A percentile compares a stretch with the other conserved stretches of the same genome.
Conservation (phyloP, 1,140 invertebrate species). For the Copidosoma floridanum region DNA sequence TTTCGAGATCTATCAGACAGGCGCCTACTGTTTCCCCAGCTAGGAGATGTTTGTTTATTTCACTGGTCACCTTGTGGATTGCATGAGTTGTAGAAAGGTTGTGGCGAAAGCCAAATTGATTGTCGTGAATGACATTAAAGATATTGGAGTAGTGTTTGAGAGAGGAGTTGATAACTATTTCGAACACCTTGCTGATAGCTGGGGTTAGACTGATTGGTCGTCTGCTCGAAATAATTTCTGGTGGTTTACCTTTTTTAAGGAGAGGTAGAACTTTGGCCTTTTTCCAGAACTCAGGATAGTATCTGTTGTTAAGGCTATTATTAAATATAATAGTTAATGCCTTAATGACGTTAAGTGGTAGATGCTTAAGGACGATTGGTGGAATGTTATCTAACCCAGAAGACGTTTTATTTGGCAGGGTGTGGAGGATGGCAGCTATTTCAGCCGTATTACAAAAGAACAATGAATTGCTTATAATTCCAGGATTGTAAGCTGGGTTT, state of each 20-base stretch:
- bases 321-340: constrained; percentile 20
- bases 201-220: constrained; percentile 40
- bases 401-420: constrained; percentile 1
- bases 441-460: too few species aligned
- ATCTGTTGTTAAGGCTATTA: constrained; percentile 1
- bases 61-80: constrained; percentile 11
- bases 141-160: constrained; percentile 1
- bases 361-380: constrained; percentile 21
- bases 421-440: background rate
- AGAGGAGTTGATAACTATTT: constrained; percentile 19
- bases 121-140: constrained; percentile 30
- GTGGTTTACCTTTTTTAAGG: background rate
- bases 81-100: constrained; percentile 22
- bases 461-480: background rate
- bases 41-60: constrained; percentile 18
- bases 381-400: constrained; percentile 16
- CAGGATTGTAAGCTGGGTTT: background rate
- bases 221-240: background rate
- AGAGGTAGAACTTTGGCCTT: background rate
- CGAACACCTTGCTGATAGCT: constrained; percentile 22
- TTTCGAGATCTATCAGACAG: constrained; percentile 38
- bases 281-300: constrained; percentile 23
- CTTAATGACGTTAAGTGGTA: constrained; percentile 1
- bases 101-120: constrained; percentile 27
- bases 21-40: constrained; percentile 28